Base-by-base conservation (phyloP, 1,140 invertebrate species). In the Panagrolaimus sp. region DNA sequence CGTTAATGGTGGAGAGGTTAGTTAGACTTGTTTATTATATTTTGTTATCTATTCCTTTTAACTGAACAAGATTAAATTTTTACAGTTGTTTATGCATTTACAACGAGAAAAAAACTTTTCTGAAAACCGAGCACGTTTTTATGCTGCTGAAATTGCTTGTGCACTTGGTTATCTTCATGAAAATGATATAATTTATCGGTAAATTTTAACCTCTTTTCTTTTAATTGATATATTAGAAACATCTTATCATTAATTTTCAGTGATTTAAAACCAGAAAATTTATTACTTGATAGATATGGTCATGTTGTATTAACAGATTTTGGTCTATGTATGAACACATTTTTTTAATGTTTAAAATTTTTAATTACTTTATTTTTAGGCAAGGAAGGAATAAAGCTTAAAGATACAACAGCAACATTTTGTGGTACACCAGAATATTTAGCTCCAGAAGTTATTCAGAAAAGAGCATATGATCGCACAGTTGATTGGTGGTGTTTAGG, bases 401-500 rank as follows among this genome's bases (percentile, higher is more conserved):
- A 93, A 68, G 88, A 91, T 77, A 96, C 92, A 74, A 98, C 95
- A 14, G 94, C 93, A 86, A 98, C 95, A 48, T 98, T 98, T 87
- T 98, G 96, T 87, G 96, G 96, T 70, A 98, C 96, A 66, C 94
- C 95, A n/a, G 95, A 98, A 86, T 98, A 98, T 87, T 87, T 98
- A 66, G 94, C 95, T 72, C 95, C 95, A 45, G 96, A 98, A 88
- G 91, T 91, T 78, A 87, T 98, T 71, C 93, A 98, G 85, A 94
- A 98, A 85, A 94, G 92, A 83, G 92, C 97, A 86, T 96, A 96
- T 85, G 93, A 92, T 14, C 87, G 91, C 75, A 91, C 92, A 65
- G 93, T 96, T 31, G 93, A 96, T 87, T 96, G 93, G 92, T 96
- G 92, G 93, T 92, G 92, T 67, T 89, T 92, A 42, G 92, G 62